phyloP scores from a whole-genome alignment of 2,797 vertebrate genomes.

The Thalassophryne amazonica region DNA sequence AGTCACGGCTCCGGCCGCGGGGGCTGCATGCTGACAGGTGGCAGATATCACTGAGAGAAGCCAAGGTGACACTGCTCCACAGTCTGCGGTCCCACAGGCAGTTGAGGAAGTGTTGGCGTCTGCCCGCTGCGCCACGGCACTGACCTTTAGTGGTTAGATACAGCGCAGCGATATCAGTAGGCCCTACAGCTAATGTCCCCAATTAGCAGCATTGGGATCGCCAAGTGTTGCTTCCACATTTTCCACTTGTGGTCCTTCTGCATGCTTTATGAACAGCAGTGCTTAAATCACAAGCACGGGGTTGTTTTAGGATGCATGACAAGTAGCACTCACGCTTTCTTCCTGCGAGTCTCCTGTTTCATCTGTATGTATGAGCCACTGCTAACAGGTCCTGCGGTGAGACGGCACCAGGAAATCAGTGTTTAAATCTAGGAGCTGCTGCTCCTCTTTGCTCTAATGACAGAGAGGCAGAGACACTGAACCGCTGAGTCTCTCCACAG shows the following conservation, averaged over 20 bases:
- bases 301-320: conserved; percentile 5
- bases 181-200: conserved; percentile 27
- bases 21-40: conserved; percentile 62
- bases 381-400: conserved; percentile 44
- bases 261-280: not conserved
- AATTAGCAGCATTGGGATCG: conserved; percentile 16
- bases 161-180: conserved; percentile 18
- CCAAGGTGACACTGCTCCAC: conserved; percentile 66
- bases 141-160: conserved; percentile 54
- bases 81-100: conserved; percentile 29
- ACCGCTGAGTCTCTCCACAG: conserved; percentile 21
- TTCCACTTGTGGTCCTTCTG: not conserved
- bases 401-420: conserved; percentile 37
- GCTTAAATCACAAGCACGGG: not conserved
- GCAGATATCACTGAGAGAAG: conserved; percentile 64
- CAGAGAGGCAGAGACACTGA: conserved; percentile 32
- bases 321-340: conserved; percentile 11
- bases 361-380: conserved; percentile 51
- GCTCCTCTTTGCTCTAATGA: conserved; percentile 49
- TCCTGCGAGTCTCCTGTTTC: conserved; percentile 20
- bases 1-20: conserved; percentile 31
- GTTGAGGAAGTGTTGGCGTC: conserved; percentile 9
- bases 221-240: not conserved
- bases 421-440: conserved; percentile 36
- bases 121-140: conserved; percentile 38